A percentile compares a stretch with the other conserved stretches of the same genome.
Conservation (phyloP, 30 jellyfish, hydroid and myxozoan genomes). For the Morbakka virulenta region DNA sequence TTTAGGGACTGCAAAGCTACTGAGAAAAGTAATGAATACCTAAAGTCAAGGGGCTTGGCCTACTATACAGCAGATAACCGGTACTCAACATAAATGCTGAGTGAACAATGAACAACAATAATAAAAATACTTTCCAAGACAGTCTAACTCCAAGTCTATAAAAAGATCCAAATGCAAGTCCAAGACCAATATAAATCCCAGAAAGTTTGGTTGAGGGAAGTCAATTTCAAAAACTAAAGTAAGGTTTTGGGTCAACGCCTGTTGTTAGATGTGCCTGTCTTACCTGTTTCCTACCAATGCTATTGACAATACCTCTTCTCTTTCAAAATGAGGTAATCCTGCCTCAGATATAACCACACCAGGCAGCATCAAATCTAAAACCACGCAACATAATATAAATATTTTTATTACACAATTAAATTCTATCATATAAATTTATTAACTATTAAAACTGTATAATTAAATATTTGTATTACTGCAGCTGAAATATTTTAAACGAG, state of each 20-base stretch:
- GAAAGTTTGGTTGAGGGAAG: too few species aligned
- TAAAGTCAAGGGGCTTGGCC: too few species aligned
- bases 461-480: not conserved
- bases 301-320: slow-evolving; percentile 45
- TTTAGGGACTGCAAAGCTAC: too few species aligned
- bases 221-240: too few species aligned
- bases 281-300: slow-evolving; percentile 80
- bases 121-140: too few species aligned
- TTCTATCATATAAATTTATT: not conserved
- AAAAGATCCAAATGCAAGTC: not conserved
- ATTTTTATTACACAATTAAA: not conserved
- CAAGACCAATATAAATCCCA: too few species aligned
- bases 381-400: not conserved
- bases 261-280: too few species aligned
- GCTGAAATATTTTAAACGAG: not conserved
- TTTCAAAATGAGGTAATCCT: slow-evolving; percentile 38
- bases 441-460: not conserved
- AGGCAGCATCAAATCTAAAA: slow-evolving; percentile 87
- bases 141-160: not conserved
- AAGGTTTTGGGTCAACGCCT: too few species aligned
- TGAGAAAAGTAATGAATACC: too few species aligned
- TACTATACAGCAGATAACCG: too few species aligned
- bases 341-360: slow-evolving; percentile 56
- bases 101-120: too few species aligned
- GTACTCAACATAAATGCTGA: too few species aligned